Base-by-base conservation (phyloP, 1,140 invertebrate species). In the Brachionus angularis region DNA sequence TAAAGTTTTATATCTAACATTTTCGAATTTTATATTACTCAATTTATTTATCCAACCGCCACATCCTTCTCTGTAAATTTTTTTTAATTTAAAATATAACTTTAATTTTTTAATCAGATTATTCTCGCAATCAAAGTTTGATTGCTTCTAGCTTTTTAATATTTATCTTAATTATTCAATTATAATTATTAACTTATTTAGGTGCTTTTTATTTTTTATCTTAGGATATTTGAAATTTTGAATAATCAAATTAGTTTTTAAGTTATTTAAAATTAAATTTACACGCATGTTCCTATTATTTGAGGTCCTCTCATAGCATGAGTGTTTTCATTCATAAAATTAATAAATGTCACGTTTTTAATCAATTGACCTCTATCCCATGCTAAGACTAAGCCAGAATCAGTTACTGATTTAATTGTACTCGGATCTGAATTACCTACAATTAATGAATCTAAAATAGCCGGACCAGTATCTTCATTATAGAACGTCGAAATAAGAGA, bases 351-450 rank as follows among this genome's bases (percentile, higher is more conserved):
- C 5, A 52, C 34, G 42, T 53, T 53, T 52, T 50, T 42, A 0
- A 70, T 50, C 12, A 49, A 46, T 29, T 50, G 46, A 53, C 67
- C 67, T 5, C 67, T 23, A 23, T 70, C 67, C 67, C 67, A 70
- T 7, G 46, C 46, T 4, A 70, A 7, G 1, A 70, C 42, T 1
- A 70, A 18, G 12, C 53, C 52, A 52, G 5, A 5, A 1, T 31
- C 2, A 76, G 21, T 31, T 44, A 25, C 33, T 77, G 78, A 1
- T 69, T n/a, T 23, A 33, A 14, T 33, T 25, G 46, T 2, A 12
- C 1, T 29, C 16, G 16, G 2, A 21, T 39, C 10, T 1, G 67
- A 12, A 44, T 53, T 50, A 14, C 67, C 67, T 52, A 70, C 31
- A 39, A 70, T 52, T 10, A 70, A n/a, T 1, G 67, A 70, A 70